Conservation (phyloP, 2,113 vertebrate species). For the Anseranas semipalmata region DNA sequence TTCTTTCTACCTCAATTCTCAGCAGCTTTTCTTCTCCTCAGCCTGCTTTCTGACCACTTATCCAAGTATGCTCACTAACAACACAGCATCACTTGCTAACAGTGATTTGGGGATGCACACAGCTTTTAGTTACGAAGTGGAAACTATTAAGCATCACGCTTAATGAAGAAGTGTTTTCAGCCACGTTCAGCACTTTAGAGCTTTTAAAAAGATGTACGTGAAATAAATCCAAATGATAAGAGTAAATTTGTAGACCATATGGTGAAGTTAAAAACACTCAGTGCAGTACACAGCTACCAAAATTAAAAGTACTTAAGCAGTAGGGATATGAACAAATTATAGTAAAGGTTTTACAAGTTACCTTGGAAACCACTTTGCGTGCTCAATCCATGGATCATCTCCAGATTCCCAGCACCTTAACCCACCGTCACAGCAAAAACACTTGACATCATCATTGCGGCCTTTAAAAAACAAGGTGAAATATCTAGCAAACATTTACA, state of each 20-base stretch:
- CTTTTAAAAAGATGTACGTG: not conserved
- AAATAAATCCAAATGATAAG: not conserved
- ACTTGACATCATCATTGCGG: conserved; percentile 95
- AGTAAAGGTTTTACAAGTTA: conserved; percentile 55
- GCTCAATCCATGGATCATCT: conserved; percentile 97
- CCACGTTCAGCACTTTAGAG: not conserved
- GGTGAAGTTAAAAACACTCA: not conserved
- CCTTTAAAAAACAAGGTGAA: conserved; percentile 70
- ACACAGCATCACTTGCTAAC: not conserved
- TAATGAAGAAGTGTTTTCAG: not conserved
- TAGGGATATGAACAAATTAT: not conserved
- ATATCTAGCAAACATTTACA: not conserved
- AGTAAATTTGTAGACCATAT: not conserved
- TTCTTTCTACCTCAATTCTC: not conserved
- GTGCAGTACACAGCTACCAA: not conserved
- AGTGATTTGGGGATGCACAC: not conserved
- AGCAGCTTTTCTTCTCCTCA: not conserved
- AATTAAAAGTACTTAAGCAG: not conserved
- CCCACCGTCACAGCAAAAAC: conserved; percentile 97
- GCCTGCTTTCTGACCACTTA: not conserved
- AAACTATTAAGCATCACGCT: not conserved
- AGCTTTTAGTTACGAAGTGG: not conserved
- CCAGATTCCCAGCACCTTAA: conserved; percentile 97
- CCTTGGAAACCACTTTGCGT: conserved; percentile 99
- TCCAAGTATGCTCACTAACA: not conserved